Conservation (phyloP, 2,113 vertebrate genomes). For the Erythrocercus mccallii region DNA sequence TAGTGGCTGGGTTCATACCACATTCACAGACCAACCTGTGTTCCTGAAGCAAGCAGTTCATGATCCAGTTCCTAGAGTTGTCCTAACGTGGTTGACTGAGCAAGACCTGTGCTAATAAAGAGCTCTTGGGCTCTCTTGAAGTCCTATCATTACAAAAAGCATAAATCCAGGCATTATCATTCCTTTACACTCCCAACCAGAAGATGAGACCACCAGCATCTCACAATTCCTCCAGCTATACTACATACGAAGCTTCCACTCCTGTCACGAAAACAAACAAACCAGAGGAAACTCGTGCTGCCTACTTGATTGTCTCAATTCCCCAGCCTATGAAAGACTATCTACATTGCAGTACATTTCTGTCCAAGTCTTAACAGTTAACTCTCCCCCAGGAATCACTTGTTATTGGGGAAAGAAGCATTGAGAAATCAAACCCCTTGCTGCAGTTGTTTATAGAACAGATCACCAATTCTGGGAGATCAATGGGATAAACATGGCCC, state of each 20-base stretch:
- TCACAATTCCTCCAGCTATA: background rate
- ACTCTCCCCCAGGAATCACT: background rate
- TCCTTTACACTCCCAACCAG: background rate
- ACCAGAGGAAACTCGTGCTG: background rate
- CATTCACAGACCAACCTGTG: background rate
- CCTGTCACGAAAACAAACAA: conserved; percentile 16
- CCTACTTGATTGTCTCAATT: background rate
- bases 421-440: background rate
- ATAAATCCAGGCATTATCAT: background rate
- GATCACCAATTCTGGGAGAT: background rate
- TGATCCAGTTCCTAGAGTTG: background rate
- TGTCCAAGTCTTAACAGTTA: conserved; percentile 12
- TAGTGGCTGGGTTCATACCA: background rate
- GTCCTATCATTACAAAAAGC: background rate
- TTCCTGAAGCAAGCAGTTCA: background rate
- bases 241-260: background rate
- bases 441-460: background rate
- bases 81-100: fast-evolving
- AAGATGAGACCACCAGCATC: background rate
- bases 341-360: background rate
- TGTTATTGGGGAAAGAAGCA: background rate
- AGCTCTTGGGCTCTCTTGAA: background rate
- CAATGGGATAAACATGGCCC: background rate
- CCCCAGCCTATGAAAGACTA: background rate
- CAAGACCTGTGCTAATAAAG: background rate